Evolutionary conservation across 2,113 vertebrate species (phyloP), one percentile per base, ranked within the genome.

Genomic region (Scortum barcoo): DNA sequence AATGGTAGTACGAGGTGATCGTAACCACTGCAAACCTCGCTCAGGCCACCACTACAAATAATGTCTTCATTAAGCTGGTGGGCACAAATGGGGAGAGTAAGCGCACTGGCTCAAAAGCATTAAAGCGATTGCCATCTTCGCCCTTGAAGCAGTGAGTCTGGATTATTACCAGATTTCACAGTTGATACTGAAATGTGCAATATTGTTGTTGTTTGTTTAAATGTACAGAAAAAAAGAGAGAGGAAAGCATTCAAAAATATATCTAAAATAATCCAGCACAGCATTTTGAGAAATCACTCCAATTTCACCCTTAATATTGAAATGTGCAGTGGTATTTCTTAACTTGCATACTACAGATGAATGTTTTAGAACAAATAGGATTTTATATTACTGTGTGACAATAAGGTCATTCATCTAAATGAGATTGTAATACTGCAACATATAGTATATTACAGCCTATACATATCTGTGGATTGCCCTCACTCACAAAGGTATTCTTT

Each of bases 51-150:
- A 89, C 81, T 1, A 7, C 75, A 3, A 84, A 87, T 61, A 74
- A 71, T 1, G 60, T 87, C 16, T 81, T 57, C 74, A 81, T 89
- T 44, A 86, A 81, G 40, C 75, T 87, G 44, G 70, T 89, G 48
- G 84, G 81, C 11, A 51, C 36, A 33, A 60, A 66, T 4, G 78
- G 72, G 16, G 72, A 81, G 72, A 81, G 78, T 48, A 11, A 51
- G 3, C 58, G 65, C 1, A 75, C 38, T 42, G 19, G 63, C 72
- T 85, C 1, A 44, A 10, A 8, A 40, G 60, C 26, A 0, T 56
- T 36, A 66, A 22, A 56, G 60, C 48, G 4, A 2, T 13, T 12
- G 61, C 61, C 19, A 2, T 38, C 11, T 76, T 80, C 44, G 53
- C 14, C 40, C 33, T 22, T 33, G 77, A 72, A 65, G 19, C 58